Base-by-base conservation (phyloP, 2,888 invertebrate species). In the Byasa hedistus region DNA sequence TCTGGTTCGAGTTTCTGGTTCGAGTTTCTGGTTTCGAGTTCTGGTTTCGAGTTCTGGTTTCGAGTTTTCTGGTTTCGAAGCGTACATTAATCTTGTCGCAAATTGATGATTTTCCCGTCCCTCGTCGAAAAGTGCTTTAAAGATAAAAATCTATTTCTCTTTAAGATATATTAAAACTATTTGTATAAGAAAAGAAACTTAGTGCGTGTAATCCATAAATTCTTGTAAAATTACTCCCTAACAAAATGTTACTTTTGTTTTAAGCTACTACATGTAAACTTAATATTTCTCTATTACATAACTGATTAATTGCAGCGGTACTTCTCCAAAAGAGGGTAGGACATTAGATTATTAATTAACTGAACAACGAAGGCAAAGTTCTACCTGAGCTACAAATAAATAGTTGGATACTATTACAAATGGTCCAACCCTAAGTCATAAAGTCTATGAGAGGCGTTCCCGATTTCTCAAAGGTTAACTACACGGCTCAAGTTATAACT, bases 71-170 rank as follows among this genome's bases (percentile, higher is more conserved):
- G 60, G 65, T 60, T 56, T 55, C 55, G 48, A 56, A 65, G 51
- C 56, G 36, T 61, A 55, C 65, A 65, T 64, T 64, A 64, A 64
- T 65, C 60, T 65, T 48, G 48, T 48, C 48, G 56, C 44, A 65
- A 65, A 65, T 65, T 65, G 56, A 65, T 65, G 65, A 56, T 60
- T 56, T 61, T 56, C 60, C 56, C n/a, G 48, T 65, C 48, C 21
- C 65, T 36, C 54, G 23, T 32, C 32, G 32, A 32, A 32, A 7
- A 32, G 32, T 32, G 8, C 32, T 32, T 32, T 32, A 32, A 32
- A 32, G 7, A 7, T 32, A n/a, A 32, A 32, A 32, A 32, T 32
- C 32, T 32, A 32, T 32, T 32, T 32, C 7, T 32, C 7, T 32
- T 32, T 32, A 32, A 32, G 10, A 1, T 7, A 27, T 27, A 27